Percentiles rank a stretch among this genome's conserved stretches.
phyloP scores from a whole-genome alignment of 2,888 invertebrate species.

The Sinopyrophorus schimmeli region DNA sequence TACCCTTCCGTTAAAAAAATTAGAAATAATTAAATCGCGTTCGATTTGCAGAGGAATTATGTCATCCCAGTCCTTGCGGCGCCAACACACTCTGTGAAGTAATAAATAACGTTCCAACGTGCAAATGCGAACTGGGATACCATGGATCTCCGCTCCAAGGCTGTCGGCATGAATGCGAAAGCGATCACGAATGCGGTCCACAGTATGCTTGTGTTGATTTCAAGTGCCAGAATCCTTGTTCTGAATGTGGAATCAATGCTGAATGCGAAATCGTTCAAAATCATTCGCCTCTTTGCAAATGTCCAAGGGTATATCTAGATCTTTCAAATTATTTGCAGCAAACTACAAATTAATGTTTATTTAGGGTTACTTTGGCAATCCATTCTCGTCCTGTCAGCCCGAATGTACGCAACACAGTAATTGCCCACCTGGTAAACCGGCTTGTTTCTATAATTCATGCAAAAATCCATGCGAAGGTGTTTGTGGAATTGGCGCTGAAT shows the following conservation, averaged over 20 bases:
- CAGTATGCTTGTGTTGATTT: constrained; percentile 74
- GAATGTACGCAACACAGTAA: constrained; percentile 81
- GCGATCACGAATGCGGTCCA: constrained; percentile 71
- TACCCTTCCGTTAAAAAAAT: too few relatives aligned
- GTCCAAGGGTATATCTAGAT: constrained; percentile 70
- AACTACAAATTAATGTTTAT: not conserved
- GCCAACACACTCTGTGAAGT: constrained; percentile 80
- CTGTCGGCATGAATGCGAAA: constrained; percentile 83
- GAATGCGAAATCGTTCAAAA: constrained; percentile 75
- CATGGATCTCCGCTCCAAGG: constrained; percentile 76
- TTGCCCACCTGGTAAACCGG: constrained; percentile 76
- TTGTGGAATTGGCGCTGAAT: constrained; percentile 80
- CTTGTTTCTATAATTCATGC: constrained; percentile 81
- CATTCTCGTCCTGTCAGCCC: constrained; percentile 74
- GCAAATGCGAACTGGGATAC: constrained; percentile 76
- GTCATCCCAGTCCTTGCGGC: constrained; percentile 83
- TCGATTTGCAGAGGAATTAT: constrained; percentile 79
- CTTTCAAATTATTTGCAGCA: not conserved
- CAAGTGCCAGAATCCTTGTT: constrained; percentile 77
- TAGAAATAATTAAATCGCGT: too few relatives aligned
- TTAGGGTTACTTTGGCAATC: constrained; percentile 78
- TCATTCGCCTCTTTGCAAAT: constrained; percentile 77
- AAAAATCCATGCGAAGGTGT: constrained; percentile 81
- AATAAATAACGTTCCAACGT: constrained; percentile 74
- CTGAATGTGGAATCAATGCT: constrained; percentile 75